phyloP scores from a whole-genome alignment of 2,113 vertebrate genomes.

The Tachuris rubrigastra region DNA sequence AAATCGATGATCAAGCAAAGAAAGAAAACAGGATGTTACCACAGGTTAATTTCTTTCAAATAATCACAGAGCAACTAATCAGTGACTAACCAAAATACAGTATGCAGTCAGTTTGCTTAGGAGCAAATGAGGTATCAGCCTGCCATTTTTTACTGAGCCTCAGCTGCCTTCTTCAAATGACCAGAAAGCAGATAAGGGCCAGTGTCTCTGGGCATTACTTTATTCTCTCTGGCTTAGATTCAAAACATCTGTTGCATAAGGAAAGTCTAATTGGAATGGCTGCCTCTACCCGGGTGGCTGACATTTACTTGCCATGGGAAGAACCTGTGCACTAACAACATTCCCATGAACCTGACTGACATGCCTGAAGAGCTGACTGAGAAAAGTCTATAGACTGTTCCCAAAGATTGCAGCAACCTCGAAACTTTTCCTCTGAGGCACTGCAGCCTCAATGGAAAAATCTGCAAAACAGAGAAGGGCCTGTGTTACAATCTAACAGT shows the following conservation, averaged over 20 bases:
- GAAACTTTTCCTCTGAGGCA: background rate
- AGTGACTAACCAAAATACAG: background rate
- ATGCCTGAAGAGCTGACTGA: background rate
- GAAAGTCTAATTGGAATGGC: background rate
- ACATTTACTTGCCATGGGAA: conserved; percentile 29
- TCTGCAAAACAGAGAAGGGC: background rate
- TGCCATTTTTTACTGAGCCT: background rate
- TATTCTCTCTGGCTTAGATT: background rate
- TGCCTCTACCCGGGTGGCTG: background rate
- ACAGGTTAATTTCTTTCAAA: background rate
- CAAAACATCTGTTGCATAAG: conserved; percentile 21
- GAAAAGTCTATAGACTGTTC: background rate
- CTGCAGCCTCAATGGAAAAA: background rate
- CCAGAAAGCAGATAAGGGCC: background rate
- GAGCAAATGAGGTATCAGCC: background rate
- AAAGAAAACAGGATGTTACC: background rate
- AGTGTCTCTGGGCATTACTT: background rate
- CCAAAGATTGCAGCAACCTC: background rate
- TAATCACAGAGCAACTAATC: background rate
- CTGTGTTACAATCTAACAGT: background rate
- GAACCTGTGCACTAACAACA: conserved; percentile 28
- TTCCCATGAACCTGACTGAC: conserved; percentile 25
- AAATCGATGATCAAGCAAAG: background rate
- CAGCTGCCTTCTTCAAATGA: background rate
- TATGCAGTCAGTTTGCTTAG: background rate